These are phyloP conservation scores for Ethmia dodecea DNA, from an alignment of 2,888 invertebrate species.

Conservation along the genomic window DNA sequence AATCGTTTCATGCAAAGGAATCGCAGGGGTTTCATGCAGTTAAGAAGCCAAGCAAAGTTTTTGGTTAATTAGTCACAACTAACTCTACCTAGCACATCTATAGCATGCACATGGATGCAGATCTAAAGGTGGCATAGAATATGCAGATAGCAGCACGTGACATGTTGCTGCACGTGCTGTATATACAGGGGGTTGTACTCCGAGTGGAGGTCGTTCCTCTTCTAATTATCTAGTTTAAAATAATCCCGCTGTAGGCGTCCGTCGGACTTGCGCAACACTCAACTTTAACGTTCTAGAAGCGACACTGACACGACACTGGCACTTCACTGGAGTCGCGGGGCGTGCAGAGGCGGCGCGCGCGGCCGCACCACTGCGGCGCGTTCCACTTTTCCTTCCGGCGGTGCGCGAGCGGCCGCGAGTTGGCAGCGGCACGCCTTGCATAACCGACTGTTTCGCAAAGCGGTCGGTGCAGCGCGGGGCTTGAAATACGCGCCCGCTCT, in stretches of 20 bases:
- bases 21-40: slow-evolving; percentile 20
- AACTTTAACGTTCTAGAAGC: slow-evolving; percentile 70
- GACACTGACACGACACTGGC: slow-evolving; percentile 73
- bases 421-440: slow-evolving; percentile 76
- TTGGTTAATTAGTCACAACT: slow-evolving; percentile 12
- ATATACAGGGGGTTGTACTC: slow-evolving; percentile 42
- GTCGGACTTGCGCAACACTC: slow-evolving; percentile 67
- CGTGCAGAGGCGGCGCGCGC: slow-evolving; percentile 72
- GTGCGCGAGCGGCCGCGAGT: slow-evolving; percentile 61
- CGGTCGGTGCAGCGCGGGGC: slow-evolving; percentile 66
- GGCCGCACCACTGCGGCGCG: slow-evolving; percentile 70
- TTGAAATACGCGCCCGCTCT: slow-evolving; percentile 68
- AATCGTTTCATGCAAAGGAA: slow-evolving; percentile 1
- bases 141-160: slow-evolving; percentile 12
- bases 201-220: slow-evolving; percentile 40
- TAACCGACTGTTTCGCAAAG: slow-evolving; percentile 75
- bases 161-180: slow-evolving; percentile 45
- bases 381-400: slow-evolving; percentile 77
- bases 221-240: slow-evolving; percentile 65
- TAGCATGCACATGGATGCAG: slow-evolving; percentile 30
- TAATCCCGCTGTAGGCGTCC: slow-evolving; percentile 66
- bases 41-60: slow-evolving; percentile 22
- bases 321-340: slow-evolving; percentile 64
- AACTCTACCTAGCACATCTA: too few species aligned
- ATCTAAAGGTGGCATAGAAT: background rate